These are phyloP conservation scores for Drosophila insularis DNA, from an alignment of 1,140 invertebrate genomes.

Conservation along the genomic window DNA sequence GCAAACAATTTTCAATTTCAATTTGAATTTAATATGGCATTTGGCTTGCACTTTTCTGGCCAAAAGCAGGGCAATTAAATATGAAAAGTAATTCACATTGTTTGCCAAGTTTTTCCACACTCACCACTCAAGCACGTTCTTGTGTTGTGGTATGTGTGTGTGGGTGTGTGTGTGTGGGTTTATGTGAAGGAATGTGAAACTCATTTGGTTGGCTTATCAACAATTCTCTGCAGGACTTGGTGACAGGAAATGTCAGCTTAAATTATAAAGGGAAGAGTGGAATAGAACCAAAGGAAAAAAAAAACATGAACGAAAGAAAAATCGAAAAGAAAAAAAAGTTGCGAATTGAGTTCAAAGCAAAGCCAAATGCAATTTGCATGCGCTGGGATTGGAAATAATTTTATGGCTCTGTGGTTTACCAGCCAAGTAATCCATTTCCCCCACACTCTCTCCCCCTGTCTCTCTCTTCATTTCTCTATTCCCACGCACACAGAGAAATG, in stretches of 20 bases:
- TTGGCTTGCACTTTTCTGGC: slow-evolving; percentile 58
- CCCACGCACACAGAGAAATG: background rate
- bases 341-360: slow-evolving; percentile 11
- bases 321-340: slow-evolving; percentile 13
- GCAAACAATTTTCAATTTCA: slow-evolving; percentile 69
- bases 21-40: slow-evolving; percentile 69
- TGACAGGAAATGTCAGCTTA: slow-evolving; percentile 31
- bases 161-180: background rate
- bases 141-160: background rate
- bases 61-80: slow-evolving; percentile 67
- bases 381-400: slow-evolving; percentile 49
- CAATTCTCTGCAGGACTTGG: slow-evolving; percentile 17
- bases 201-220: slow-evolving; percentile 59
- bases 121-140: slow-evolving; percentile 25
- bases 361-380: slow-evolving; percentile 52
- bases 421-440: background rate
- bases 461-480: background rate
- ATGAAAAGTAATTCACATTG: slow-evolving; percentile 74
- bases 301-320: background rate
- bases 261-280: slow-evolving; percentile 5
- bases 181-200: slow-evolving; percentile 29
- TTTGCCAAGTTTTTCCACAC: slow-evolving; percentile 41
- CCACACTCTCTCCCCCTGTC: background rate
- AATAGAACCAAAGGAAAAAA: slow-evolving; percentile 12
- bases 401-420: slow-evolving; percentile 25